A percentile compares a stretch with the other conserved stretches of the same genome.
phyloP scores from a whole-genome alignment of 1,140 invertebrate genomes.

The Tetragnatha versicolor region DNA sequence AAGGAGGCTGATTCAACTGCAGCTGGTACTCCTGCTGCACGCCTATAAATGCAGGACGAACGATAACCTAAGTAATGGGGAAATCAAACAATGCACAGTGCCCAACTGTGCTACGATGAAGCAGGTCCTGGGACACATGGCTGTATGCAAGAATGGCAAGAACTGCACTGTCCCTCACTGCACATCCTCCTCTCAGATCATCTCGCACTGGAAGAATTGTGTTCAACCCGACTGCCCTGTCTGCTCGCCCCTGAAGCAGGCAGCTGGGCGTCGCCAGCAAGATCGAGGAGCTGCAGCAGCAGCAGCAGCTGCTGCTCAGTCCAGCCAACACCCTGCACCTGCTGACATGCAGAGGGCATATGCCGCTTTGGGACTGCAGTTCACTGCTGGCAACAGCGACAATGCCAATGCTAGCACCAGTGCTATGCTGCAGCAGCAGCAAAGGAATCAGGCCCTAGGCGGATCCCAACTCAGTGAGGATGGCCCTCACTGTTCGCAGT shows the following conservation, averaged over 20 bases:
- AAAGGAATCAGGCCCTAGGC: conserved; percentile 14
- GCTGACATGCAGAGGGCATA: conserved; percentile 81
- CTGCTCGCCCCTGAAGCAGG: conserved; percentile 95
- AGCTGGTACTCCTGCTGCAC: conserved; percentile 93
- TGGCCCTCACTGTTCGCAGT: conserved; percentile 40
- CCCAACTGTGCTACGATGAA: conserved; percentile 99
- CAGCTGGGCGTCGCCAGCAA: conserved; percentile 77
- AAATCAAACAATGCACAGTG: conserved; percentile 75
- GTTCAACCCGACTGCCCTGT: conserved; percentile 93
- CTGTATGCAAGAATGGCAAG: conserved; percentile 92
- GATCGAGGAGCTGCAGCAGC: conserved; percentile 41
- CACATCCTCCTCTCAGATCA: conserved; percentile 97
- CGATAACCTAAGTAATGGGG: conserved; percentile 70
- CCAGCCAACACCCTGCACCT: conserved; percentile 64
- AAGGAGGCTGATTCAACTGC: conserved; percentile 96
- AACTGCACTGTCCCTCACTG: conserved; percentile 92
- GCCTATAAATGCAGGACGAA: conserved; percentile 97
- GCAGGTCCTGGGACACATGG: conserved; percentile 98
- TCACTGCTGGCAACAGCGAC: conserved; percentile 33
- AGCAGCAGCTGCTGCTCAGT: conserved; percentile 23
- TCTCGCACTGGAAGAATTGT: conserved; percentile 99
- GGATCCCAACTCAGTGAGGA: conserved; percentile 25
- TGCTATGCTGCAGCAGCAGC: neutral
- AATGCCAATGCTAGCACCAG: conserved; percentile 4
- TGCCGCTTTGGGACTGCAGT: conserved; percentile 80